These are phyloP conservation scores for Lagopus muta DNA, from an alignment of 2,113 vertebrate species.

Conservation along the genomic window DNA sequence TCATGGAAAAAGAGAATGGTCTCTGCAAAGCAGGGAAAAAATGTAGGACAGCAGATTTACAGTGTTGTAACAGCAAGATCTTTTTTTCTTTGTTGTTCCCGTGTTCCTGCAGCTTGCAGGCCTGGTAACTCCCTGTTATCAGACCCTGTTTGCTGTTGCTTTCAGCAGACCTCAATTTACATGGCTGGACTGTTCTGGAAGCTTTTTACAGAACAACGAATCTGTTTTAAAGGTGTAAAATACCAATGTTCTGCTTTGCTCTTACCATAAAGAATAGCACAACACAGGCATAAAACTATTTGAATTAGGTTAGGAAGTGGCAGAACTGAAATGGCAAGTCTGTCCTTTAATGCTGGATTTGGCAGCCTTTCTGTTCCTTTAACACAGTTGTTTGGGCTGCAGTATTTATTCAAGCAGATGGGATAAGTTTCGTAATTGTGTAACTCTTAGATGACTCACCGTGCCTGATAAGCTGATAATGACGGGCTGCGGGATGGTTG, in stretches of 20 bases:
- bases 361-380: neutral
- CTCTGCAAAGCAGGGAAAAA: neutral
- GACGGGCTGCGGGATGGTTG: neutral
- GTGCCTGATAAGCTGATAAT: neutral
- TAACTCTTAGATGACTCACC: neutral
- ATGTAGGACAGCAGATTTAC: neutral
- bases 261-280: accelerated
- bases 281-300: accelerated
- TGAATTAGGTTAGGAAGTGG: neutral
- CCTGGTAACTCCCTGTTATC: neutral
- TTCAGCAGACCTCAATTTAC: neutral
- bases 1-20: neutral
- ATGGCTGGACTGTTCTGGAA: neutral
- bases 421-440: neutral
- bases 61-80: neutral
- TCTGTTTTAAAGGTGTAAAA: neutral
- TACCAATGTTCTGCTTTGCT: accelerated
- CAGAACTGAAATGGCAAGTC: neutral
- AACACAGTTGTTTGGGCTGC: accelerated
- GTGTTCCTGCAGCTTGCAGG: neutral
- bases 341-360: neutral
- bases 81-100: neutral
- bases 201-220: neutral
- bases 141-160: neutral
- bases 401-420: neutral